phyloP scores from a whole-genome alignment of 2,888 invertebrate genomes.

The Troides helena region DNA sequence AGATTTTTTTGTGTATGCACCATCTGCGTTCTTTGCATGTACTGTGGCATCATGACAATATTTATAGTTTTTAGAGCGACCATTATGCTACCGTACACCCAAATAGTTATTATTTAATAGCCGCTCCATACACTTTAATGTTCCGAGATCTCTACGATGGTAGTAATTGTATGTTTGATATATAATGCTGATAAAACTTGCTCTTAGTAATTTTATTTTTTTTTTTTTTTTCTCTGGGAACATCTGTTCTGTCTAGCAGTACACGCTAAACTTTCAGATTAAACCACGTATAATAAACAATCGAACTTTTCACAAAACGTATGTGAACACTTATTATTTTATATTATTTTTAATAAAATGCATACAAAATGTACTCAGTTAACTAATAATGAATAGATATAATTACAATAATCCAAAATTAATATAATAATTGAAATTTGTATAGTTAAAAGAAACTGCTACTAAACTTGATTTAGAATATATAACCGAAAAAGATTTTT shows the following conservation, averaged over 20 bases:
- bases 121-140: constrained; percentile 29
- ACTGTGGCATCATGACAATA: constrained; percentile 47
- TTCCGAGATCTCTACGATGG: constrained; percentile 29
- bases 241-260: constrained; percentile 61
- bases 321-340: no score
- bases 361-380: no score
- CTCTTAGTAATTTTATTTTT: constrained; percentile 29
- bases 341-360: no score
- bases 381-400: no score
- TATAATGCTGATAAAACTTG: constrained; percentile 19
- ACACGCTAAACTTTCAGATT: constrained; percentile 43
- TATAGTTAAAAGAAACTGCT: background rate
- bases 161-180: constrained; percentile 23
- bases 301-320: no score
- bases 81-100: constrained; percentile 54
- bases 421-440: background rate
- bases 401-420: no score
- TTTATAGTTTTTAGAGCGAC: constrained; percentile 49
- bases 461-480: background rate
- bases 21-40: constrained; percentile 42
- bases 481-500: background rate
- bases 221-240: constrained; percentile 44
- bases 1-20: constrained; percentile 22
- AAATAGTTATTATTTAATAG: constrained; percentile 36
- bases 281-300: background rate